Percentiles rank a stretch among this genome's conserved stretches.
Evolutionary conservation across 2,113 vertebrate genomes (phyloP).

Genomic region (Tragelaphus imberbis): DNA sequence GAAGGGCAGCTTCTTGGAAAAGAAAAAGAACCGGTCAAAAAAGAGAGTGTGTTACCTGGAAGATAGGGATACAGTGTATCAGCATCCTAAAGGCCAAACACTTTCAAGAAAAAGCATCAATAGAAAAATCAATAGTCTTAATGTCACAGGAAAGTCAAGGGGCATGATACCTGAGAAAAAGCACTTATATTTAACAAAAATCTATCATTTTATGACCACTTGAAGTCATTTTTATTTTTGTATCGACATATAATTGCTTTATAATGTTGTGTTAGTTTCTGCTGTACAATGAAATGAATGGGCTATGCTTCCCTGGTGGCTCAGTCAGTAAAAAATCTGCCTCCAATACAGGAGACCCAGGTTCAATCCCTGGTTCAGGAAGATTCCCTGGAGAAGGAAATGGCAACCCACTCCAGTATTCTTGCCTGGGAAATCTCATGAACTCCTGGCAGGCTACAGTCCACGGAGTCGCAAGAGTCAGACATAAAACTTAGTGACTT

Average conservation of each 20-base stretch:
- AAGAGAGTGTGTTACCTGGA: background rate
- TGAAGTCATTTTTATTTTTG: background rate
- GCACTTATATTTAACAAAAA: background rate
- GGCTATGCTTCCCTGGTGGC: background rate
- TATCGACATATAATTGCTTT: background rate
- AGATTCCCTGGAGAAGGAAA: background rate
- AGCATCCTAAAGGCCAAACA: background rate
- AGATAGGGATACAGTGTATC: background rate
- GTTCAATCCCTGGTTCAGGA: background rate
- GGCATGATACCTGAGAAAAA: background rate
- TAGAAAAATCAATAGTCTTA: background rate
- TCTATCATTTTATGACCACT: background rate
- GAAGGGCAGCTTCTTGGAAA: background rate
- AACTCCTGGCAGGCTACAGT: background rate
- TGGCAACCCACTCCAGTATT: background rate
- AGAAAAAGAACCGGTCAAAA: background rate
- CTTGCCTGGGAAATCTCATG: background rate
- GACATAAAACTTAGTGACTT: background rate
- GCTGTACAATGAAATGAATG: background rate
- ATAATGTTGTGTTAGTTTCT: background rate
- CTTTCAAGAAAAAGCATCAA: background rate
- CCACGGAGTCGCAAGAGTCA: background rate
- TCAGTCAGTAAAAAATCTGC: background rate
- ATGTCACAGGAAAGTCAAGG: background rate
- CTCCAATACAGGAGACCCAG: background rate